A percentile compares a stretch with the other conserved stretches of the same genome.
phyloP scores from a whole-genome alignment of 2,888 invertebrate genomes.

The Nymphalis polychloros region DNA sequence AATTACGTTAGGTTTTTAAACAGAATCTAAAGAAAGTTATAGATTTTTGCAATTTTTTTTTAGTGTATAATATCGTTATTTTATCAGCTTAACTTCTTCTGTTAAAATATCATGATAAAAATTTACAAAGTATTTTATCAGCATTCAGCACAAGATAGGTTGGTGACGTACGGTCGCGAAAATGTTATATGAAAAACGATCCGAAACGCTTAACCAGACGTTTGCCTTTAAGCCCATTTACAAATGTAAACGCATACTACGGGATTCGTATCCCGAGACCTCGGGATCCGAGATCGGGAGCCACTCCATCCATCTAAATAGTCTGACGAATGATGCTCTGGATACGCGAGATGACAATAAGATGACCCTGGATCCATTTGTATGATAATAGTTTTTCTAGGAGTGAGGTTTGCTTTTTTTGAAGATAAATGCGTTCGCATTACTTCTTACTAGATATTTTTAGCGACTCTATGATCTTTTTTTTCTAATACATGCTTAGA shows the following conservation, averaged over 20 bases:
- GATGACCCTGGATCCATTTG: constrained; percentile 58
- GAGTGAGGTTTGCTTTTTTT: not conserved
- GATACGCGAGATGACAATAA: constrained; percentile 74
- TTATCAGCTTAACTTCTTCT: no score
- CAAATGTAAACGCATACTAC: constrained; percentile 54
- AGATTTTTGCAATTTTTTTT: no score
- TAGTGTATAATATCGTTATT: no score
- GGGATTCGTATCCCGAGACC: constrained; percentile 33
- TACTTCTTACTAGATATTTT: not conserved
- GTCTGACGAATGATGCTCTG: constrained; percentile 66
- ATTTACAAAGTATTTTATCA: not conserved
- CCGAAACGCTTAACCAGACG: constrained; percentile 39
- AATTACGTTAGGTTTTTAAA: no score
- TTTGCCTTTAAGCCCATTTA: constrained; percentile 62
- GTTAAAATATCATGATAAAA: not conserved
- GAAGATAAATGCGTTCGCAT: not conserved
- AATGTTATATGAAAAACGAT: constrained; percentile 38
- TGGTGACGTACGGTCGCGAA: constrained; percentile 29
- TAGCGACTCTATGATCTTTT: no score
- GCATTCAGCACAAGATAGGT: constrained; percentile 19
- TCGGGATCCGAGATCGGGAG: constrained; percentile 34
- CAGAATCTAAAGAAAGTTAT: not conserved
- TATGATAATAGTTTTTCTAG: constrained; percentile 17
- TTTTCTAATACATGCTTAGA: no score
- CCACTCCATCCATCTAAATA: constrained; percentile 61